A percentile compares a stretch with the other conserved stretches of the same genome.
These are phyloP conservation scores for Drosophila neutralis DNA, from an alignment of 2,888 invertebrate species.

Conservation along the genomic window DNA sequence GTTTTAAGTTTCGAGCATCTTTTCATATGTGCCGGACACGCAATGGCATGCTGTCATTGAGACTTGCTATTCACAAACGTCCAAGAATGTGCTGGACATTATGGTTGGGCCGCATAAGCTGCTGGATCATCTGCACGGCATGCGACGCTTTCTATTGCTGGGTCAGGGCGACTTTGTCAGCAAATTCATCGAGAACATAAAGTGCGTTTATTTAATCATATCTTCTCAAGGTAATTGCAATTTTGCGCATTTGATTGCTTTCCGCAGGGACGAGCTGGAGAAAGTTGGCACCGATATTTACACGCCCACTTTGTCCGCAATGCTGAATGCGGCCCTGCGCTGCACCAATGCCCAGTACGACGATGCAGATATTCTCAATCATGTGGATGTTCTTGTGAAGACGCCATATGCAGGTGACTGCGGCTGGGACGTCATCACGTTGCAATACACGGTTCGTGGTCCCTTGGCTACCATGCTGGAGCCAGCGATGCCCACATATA, in stretches of 20 bases:
- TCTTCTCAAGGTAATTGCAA: background rate
- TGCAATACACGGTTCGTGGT: slow-evolving; percentile 84
- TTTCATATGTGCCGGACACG: slow-evolving; percentile 89
- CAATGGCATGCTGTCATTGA: slow-evolving; percentile 93
- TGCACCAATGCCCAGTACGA: slow-evolving; percentile 98
- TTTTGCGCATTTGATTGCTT: background rate
- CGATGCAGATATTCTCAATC: slow-evolving; percentile 94
- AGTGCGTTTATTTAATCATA: slow-evolving; percentile 86
- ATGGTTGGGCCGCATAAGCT: slow-evolving; percentile 94
- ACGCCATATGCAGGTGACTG: slow-evolving; percentile 82
- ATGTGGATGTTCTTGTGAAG: slow-evolving; percentile 93
- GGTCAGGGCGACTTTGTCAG: slow-evolving; percentile 98
- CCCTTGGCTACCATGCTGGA: slow-evolving; percentile 85
- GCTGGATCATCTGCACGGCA: slow-evolving; percentile 95
- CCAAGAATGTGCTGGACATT: slow-evolving; percentile 93
- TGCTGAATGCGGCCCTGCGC: slow-evolving; percentile 93
- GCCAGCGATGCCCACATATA: slow-evolving; percentile 84
- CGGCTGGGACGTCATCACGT: slow-evolving; percentile 84
- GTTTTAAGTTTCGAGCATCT: slow-evolving; percentile 80
- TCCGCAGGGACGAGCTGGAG: slow-evolving; percentile 91
- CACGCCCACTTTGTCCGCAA: slow-evolving; percentile 94
- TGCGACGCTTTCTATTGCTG: slow-evolving; percentile 94
- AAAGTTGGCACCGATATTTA: slow-evolving; percentile 94
- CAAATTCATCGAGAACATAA: slow-evolving; percentile 94
- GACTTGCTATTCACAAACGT: slow-evolving; percentile 93